phyloP scores from a whole-genome alignment of 2,113 vertebrate genomes.

The Dolichallabes microphthalmus region DNA sequence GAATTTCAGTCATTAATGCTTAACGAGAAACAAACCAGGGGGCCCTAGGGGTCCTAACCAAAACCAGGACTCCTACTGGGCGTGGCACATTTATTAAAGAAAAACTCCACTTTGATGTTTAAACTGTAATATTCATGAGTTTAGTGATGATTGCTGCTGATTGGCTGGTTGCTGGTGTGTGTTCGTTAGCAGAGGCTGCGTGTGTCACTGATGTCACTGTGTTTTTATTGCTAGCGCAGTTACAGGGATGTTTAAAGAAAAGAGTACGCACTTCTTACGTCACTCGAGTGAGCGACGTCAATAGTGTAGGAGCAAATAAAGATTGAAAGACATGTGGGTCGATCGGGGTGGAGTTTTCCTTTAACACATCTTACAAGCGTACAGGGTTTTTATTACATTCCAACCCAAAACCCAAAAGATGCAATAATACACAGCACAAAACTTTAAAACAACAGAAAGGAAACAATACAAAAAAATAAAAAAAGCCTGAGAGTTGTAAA shows the following conservation, averaged over 20 bases:
- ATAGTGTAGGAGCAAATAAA: not conserved
- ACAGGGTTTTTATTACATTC: slow-evolving; percentile 56
- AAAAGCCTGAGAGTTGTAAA: slow-evolving; percentile 80
- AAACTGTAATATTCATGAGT: not conserved
- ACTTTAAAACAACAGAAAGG: not conserved
- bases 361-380: slow-evolving; percentile 38
- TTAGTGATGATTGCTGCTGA: not conserved
- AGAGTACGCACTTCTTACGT: not conserved
- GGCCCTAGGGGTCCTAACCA: not conserved
- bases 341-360: not conserved
- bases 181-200: not conserved
- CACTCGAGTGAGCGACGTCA: not conserved
- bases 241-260: not conserved
- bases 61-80: not conserved
- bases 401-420: slow-evolving; percentile 29
- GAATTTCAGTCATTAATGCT: slow-evolving; percentile 15
- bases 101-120: not conserved
- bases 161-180: not conserved
- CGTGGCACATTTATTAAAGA: not conserved
- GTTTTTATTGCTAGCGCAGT: not conserved
- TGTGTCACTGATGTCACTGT: not conserved
- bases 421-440: slow-evolving; percentile 79
- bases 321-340: not conserved
- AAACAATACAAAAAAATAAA: not conserved
- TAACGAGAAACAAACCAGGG: not conserved